Evolutionary conservation across 2,797 vertebrate genomes (phyloP).

Genomic region (Babyrousa celebensis): DNA sequence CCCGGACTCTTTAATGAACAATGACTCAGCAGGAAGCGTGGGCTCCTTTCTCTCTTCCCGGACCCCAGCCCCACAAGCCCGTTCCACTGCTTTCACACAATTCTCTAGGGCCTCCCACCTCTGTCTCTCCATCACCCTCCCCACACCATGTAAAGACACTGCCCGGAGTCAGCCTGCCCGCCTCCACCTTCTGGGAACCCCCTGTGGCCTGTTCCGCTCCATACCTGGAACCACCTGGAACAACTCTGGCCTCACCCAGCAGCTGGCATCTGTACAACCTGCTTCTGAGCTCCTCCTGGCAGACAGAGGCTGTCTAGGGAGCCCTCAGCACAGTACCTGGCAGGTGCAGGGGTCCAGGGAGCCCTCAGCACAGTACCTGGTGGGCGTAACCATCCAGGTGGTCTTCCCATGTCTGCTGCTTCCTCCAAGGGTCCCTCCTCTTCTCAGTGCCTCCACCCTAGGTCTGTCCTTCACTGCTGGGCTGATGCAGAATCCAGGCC

Average conservation of each 20-base stretch:
- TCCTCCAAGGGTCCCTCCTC: background rate
- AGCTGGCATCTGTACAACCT: accelerated
- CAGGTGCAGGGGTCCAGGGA: background rate
- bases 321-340: background rate
- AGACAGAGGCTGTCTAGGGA: background rate
- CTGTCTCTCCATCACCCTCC: background rate
- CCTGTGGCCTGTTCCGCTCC: no score
- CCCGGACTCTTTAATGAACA: background rate
- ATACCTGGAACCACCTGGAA: background rate
- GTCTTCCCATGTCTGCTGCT: background rate
- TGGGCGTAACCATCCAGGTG: accelerated
- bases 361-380: no score
- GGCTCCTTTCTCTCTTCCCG: no score
- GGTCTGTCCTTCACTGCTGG: background rate
- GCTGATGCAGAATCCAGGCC: background rate
- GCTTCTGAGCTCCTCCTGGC: background rate
- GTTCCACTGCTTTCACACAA: background rate
- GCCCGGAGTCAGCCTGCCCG: accelerated
- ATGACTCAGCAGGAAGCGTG: background rate
- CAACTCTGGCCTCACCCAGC: background rate
- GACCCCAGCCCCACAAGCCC: accelerated
- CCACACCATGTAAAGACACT: no score
- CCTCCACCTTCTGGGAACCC: background rate
- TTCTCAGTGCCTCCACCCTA: background rate
- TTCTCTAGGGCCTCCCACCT: background rate